These are phyloP conservation scores for Xyrichtys novacula DNA, from an alignment of 2,797 vertebrate species.

Conservation along the genomic window DNA sequence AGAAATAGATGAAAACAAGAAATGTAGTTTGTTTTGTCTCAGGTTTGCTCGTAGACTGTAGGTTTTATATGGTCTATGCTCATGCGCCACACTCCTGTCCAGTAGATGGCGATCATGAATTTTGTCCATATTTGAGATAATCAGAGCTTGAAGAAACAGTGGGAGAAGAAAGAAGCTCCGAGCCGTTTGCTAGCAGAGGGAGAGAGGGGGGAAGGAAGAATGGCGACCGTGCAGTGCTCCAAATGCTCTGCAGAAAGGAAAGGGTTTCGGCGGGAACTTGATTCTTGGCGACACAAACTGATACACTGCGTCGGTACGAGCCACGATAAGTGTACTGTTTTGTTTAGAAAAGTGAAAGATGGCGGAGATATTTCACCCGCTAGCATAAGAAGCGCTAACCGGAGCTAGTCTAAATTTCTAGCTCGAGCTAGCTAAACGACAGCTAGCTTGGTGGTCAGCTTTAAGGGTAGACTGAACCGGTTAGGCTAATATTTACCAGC, in stretches of 20 bases:
- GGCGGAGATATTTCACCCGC: constrained; percentile 7
- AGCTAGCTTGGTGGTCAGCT: constrained; percentile 52
- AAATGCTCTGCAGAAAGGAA: constrained; percentile 96
- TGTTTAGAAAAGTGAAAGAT: neutral
- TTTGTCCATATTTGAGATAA: too few species aligned
- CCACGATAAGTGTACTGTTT: constrained; percentile 42
- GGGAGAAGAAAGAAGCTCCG: neutral
- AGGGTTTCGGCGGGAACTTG: constrained; percentile 98
- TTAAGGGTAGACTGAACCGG: constrained; percentile 46
- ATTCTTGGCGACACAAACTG: constrained; percentile 96
- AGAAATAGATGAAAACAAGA: too few species aligned
- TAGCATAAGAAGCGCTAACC: constrained; percentile 8
- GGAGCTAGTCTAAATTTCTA: constrained; percentile 41
- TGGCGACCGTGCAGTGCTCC: constrained; percentile 97
- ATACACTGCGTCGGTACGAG: constrained; percentile 97
- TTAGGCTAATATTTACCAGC: constrained; percentile 66
- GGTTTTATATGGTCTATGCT: too few species aligned
- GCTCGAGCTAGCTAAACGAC: constrained; percentile 48
- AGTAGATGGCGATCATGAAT: neutral
- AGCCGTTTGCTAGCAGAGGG: constrained; percentile 45
- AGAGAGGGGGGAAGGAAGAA: constrained; percentile 86
- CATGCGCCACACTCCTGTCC: neutral
- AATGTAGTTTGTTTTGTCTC: too few species aligned
- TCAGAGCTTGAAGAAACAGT: neutral
- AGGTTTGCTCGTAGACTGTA: too few species aligned